phyloP scores from a whole-genome alignment of 2,888 invertebrate species.

The Troides aeacus region DNA sequence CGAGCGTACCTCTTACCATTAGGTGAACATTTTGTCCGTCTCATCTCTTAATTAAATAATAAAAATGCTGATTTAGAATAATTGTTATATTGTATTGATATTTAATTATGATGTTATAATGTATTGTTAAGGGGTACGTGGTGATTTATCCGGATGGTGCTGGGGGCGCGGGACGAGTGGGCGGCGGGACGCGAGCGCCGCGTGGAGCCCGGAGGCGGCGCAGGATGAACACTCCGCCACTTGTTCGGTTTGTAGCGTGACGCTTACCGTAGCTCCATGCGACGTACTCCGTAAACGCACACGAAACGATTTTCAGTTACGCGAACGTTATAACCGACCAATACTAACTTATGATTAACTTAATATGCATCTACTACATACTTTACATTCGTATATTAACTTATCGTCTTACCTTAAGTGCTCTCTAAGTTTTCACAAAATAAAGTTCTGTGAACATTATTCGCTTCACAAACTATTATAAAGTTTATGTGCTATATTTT shows the following conservation, averaged over 20 bases:
- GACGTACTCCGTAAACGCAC: conserved; percentile 29
- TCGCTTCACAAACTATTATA: conserved; percentile 1
- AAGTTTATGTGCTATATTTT: conserved; percentile 6
- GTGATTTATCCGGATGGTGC: conserved; percentile 46
- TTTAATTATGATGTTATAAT: conserved; percentile 28
- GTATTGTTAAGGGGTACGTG: conserved; percentile 36
- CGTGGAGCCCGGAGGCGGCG: conserved; percentile 54
- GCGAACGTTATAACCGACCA: conserved; percentile 16
- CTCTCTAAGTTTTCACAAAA: conserved; percentile 2
- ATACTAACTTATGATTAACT: conserved; percentile 13
- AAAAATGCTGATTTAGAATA: not conserved
- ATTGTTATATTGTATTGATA: not conserved
- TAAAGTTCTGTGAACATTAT: not conserved
- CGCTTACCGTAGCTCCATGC: conserved; percentile 50
- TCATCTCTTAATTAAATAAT: too few relatives aligned
- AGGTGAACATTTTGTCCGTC: too few relatives aligned
- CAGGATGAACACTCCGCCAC: conserved; percentile 60
- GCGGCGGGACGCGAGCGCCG: conserved; percentile 38
- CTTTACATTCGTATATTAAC: conserved; percentile 8
- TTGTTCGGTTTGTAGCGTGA: conserved; percentile 58
- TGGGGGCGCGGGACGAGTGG: conserved; percentile 50
- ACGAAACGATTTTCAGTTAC: conserved; percentile 32
- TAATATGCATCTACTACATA: conserved; percentile 25
- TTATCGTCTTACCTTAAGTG: conserved; percentile 13
- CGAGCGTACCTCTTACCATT: too few relatives aligned